These are phyloP conservation scores for Galago senegalensis DNA, from an alignment of 2,797 vertebrate species.

Conservation along the genomic window DNA sequence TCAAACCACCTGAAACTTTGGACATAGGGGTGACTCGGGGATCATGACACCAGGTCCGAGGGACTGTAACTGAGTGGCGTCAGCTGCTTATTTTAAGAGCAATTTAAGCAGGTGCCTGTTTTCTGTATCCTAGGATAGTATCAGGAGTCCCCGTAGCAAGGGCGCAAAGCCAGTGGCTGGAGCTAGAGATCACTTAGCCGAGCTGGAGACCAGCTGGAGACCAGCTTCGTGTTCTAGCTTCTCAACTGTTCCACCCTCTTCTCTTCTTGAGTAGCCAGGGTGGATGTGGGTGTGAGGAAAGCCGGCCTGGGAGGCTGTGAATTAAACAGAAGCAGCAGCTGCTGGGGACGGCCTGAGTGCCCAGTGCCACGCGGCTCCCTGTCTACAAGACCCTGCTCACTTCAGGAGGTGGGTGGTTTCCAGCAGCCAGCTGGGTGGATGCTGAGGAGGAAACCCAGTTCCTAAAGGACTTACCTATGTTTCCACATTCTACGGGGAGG, in stretches of 20 bases:
- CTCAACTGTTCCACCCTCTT: not conserved
- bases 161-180: fast-evolving
- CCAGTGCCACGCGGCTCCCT: fast-evolving
- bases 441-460: not conserved
- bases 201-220: not conserved
- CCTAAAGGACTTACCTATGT: not conserved
- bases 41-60: not conserved
- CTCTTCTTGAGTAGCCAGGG: not conserved
- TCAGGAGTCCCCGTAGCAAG: not conserved
- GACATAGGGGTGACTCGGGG: not conserved
- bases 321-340: not conserved
- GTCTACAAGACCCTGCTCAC: not conserved
- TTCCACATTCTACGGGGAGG: not conserved
- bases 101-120: not conserved
- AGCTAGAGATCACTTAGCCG: not conserved
- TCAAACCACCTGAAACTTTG: not conserved
- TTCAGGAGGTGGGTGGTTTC: not conserved
- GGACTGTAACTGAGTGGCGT: too few species aligned
- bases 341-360: fast-evolving
- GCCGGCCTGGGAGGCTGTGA: not conserved
- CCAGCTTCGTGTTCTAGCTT: not conserved
- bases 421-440: constrained; percentile 11
- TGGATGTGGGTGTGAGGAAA: not conserved
- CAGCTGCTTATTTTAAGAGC: not conserved
- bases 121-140: not conserved